These are phyloP conservation scores for Operophtera brumata DNA, from an alignment of 2,888 invertebrate species.

Conservation along the genomic window DNA sequence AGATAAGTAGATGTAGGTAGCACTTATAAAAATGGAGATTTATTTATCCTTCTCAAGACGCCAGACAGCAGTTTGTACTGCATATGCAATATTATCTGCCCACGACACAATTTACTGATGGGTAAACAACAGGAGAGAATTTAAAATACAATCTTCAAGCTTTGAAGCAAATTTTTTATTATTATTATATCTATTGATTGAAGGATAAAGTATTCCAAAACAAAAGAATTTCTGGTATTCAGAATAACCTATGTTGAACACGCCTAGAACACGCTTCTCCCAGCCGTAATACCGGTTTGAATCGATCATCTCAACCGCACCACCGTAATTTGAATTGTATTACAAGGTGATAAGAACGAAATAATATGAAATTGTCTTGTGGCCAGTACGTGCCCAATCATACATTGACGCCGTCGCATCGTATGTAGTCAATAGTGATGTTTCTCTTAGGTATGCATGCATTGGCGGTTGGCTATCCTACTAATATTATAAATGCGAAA, in stretches of 20 bases:
- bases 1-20: no score
- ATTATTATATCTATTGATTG: no score
- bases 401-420: conserved; percentile 33
- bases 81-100: no score
- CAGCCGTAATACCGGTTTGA: conserved; percentile 32
- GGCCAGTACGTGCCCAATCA: conserved; percentile 43
- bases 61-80: neutral
- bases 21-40: conserved; percentile 8
- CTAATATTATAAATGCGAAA: no score
- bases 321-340: conserved; percentile 26
- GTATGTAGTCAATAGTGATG: neutral
- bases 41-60: conserved; percentile 3
- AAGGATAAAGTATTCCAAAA: neutral
- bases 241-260: conserved; percentile 24
- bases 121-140: no score
- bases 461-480: no score
- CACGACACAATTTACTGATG: no score
- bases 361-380: conserved; percentile 12
- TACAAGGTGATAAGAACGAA: conserved; percentile 11
- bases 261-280: conserved; percentile 29
- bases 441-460: neutral
- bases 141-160: no score
- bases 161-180: no score
- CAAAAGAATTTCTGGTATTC: conserved; percentile 18
- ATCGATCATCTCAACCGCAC: conserved; percentile 10